Conservation (phyloP, 2,888 invertebrate genomes). For the Congeria kusceri region DNA sequence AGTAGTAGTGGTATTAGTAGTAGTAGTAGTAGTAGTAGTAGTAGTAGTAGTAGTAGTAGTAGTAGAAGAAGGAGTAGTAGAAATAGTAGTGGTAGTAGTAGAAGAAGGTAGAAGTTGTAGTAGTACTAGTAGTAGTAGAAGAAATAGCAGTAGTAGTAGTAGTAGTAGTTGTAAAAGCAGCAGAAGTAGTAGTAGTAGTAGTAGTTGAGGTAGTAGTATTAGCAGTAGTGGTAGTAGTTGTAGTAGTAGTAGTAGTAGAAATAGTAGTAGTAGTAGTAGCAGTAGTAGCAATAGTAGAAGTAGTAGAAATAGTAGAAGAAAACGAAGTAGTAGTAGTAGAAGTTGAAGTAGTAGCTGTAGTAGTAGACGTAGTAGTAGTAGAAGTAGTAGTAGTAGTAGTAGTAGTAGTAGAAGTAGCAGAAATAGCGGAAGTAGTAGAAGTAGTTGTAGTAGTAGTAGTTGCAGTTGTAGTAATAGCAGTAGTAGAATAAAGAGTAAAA, state of each 20-base stretch:
- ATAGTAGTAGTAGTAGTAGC: no score
- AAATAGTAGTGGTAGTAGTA: constrained; percentile 37
- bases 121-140: constrained; percentile 30
- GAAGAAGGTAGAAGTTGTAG: constrained; percentile 13
- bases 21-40: constrained; percentile 29
- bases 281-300: no score
- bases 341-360: no score
- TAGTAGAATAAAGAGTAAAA: constrained; percentile 29
- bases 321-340: no score
- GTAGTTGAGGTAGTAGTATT: no score
- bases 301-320: no score
- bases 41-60: background rate
- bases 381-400: constrained; percentile 7
- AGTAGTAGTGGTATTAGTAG: constrained; percentile 21
- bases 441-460: constrained; percentile 43
- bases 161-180: no score
- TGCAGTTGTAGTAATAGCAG: constrained; percentile 36
- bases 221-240: no score
- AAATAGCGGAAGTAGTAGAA: constrained; percentile 37
- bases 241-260: no score
- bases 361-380: background rate
- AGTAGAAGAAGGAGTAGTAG: constrained; percentile 44
- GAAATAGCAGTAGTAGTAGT: background rate
- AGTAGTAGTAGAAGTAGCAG: constrained; percentile 46
- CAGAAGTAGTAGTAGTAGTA: no score